These are phyloP conservation scores for Sebastes variabilis DNA, from an alignment of 2,797 vertebrate genomes.

Conservation along the genomic window DNA sequence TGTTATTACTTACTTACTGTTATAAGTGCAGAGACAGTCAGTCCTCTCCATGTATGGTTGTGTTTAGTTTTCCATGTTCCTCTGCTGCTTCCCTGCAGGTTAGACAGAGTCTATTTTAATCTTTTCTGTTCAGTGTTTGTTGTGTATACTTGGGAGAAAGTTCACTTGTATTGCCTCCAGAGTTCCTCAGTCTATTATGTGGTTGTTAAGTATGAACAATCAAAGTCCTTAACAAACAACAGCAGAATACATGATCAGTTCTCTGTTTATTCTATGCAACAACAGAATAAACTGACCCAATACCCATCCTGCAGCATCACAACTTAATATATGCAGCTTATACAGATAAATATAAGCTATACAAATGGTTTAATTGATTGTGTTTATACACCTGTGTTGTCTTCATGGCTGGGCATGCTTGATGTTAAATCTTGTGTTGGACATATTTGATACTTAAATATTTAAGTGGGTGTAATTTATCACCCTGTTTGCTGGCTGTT, in stretches of 20 bases:
- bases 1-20: not conserved
- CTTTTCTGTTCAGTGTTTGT: not conserved
- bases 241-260: not conserved
- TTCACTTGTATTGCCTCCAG: not conserved
- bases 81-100: constrained; percentile 18
- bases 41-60: constrained; percentile 76
- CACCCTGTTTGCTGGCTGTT: not conserved
- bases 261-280: not conserved
- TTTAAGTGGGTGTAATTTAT: not conserved
- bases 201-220: not conserved
- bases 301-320: not conserved
- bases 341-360: not conserved
- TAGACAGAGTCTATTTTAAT: constrained; percentile 2
- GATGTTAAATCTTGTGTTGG: not conserved
- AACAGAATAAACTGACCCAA: not conserved
- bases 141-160: not conserved
- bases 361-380: not conserved
- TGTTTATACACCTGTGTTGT: not conserved
- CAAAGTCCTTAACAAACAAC: not conserved
- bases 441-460: not conserved
- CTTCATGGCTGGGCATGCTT: not conserved
- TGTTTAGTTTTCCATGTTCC: constrained; percentile 55
- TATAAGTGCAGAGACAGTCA: not conserved
- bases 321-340: not conserved
- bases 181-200: not conserved